phyloP scores from a whole-genome alignment of 1,140 invertebrate genomes.

The Lepidurus packardi region DNA sequence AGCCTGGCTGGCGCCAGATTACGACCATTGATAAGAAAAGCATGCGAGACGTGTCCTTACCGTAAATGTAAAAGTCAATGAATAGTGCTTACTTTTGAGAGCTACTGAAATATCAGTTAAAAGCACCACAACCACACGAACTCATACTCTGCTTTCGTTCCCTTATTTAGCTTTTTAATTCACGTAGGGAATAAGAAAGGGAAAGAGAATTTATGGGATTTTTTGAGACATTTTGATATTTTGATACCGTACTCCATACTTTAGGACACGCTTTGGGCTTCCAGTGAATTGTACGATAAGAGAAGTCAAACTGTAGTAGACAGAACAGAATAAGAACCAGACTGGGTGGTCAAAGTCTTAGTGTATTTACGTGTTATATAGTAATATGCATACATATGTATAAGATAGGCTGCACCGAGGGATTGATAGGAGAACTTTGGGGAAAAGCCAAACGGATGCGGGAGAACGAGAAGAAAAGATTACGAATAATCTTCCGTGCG shows the following conservation, averaged over 20 bases:
- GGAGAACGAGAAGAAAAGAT: not conserved
- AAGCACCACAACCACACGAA: not conserved
- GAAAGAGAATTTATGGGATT: not conserved
- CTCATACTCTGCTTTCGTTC: not conserved
- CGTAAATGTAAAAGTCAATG: not conserved
- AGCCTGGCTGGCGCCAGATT: slow-evolving; percentile 21
- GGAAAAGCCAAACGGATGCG: not conserved
- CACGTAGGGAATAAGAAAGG: not conserved
- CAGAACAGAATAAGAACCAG: not conserved
- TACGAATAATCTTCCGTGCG: not conserved
- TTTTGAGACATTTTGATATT: not conserved
- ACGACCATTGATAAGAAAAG: slow-evolving; percentile 14
- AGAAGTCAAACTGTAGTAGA: not conserved
- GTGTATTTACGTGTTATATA: not conserved
- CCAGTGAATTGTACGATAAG: not conserved
- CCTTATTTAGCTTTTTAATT: no score
- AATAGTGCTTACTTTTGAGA: not conserved
- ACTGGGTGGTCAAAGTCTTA: not conserved
- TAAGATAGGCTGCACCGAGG: not conserved
- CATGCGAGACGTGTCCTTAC: not conserved
- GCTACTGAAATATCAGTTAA: slow-evolving; percentile 1
- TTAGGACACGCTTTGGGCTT: not conserved
- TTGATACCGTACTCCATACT: not conserved
- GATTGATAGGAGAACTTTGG: not conserved
- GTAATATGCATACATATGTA: not conserved